Evolutionary conservation across 2,113 vertebrate genomes (phyloP).

Genomic region (Hystrix cristata): DNA sequence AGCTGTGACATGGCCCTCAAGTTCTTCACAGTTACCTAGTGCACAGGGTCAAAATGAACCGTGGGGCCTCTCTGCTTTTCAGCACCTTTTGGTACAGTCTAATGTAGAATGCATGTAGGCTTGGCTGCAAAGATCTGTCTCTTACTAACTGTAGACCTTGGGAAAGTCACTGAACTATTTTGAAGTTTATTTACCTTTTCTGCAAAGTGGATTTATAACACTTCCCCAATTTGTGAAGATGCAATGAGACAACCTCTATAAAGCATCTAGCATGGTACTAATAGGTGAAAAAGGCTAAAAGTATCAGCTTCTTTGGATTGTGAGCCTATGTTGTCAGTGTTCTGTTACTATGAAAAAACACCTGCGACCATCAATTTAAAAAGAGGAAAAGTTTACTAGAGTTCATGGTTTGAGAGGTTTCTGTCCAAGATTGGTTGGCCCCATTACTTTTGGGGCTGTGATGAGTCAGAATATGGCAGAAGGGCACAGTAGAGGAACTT

Average conservation of each 20-base stretch:
- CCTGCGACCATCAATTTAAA: neutral
- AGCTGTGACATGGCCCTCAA: neutral
- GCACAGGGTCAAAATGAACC: neutral
- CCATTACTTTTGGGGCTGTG: neutral
- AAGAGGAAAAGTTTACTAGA: neutral
- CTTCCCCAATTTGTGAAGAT: neutral
- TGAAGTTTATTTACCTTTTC: neutral
- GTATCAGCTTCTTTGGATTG: neutral
- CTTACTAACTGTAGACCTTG: neutral
- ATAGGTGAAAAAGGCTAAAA: neutral
- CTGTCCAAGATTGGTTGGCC: neutral
- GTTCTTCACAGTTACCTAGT: neutral
- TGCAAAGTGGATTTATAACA: neutral
- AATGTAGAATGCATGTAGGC: neutral
- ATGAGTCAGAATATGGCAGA: neutral
- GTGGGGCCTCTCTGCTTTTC: neutral
- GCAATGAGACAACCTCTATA: neutral
- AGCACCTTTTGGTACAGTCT: neutral
- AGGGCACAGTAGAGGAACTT: neutral
- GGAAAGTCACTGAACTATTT: neutral
- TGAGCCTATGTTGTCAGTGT: neutral
- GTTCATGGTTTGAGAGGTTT: neutral
- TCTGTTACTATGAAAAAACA: neutral
- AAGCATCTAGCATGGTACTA: neutral
- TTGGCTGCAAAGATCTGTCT: neutral